Evolutionary conservation across 2,888 invertebrate species (phyloP).

Genomic region (Macaria notata): DNA sequence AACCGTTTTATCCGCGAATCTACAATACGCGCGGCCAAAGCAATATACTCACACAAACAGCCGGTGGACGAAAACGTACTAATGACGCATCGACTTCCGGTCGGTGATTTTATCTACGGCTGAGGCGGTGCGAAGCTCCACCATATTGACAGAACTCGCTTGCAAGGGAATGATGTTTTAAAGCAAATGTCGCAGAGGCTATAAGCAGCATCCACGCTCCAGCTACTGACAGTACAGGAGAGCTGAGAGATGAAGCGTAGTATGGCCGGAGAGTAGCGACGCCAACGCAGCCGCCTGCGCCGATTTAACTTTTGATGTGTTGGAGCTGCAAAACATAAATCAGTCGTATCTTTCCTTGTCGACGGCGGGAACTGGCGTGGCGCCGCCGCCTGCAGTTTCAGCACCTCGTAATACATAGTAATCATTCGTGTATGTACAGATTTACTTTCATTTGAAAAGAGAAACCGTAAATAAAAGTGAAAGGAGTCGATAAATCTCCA

Average conservation of each 20-base stretch:
- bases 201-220: slow-evolving; percentile 2
- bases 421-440: slow-evolving; percentile 7
- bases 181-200: slow-evolving; percentile 2
- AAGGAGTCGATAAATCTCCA: slow-evolving; percentile 22
- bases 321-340: slow-evolving; percentile 30
- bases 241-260: slow-evolving; percentile 12
- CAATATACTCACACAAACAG: slow-evolving; percentile 65
- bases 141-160: slow-evolving; percentile 20
- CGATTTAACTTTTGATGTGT: slow-evolving; percentile 29
- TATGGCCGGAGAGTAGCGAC: slow-evolving; percentile 16
- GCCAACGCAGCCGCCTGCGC: slow-evolving; percentile 17
- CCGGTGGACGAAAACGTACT: slow-evolving; percentile 72
- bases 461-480: slow-evolving; percentile 27
- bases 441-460: slow-evolving; percentile 24
- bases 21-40: slow-evolving; percentile 30
- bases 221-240: not conserved
- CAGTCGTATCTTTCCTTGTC: slow-evolving; percentile 33
- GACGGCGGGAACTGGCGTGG: slow-evolving; percentile 24
- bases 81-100: slow-evolving; percentile 80
- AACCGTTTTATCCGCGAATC: slow-evolving; percentile 1
- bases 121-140: slow-evolving; percentile 43
- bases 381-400: slow-evolving; percentile 24
- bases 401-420: slow-evolving; percentile 16
- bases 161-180: slow-evolving; percentile 12
- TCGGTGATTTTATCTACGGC: slow-evolving; percentile 72